Base-by-base conservation (phyloP, 92 coral and sea anemone species). In the Hydrozoanthus gracilis region DNA sequence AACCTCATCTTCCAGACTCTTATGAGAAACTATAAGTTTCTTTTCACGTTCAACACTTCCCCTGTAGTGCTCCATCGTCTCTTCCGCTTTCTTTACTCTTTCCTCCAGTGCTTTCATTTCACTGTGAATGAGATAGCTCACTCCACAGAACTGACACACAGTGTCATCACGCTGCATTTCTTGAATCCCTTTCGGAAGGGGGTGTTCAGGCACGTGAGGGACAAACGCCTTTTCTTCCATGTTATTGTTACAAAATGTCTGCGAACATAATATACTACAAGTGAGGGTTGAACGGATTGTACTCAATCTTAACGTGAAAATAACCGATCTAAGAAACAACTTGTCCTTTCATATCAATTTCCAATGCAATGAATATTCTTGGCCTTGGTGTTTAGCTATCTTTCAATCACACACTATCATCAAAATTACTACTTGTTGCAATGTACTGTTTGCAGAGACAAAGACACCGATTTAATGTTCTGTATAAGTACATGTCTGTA, bases 81-180 rank as follows among this genome's bases (percentile, higher is more conserved):
- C 88, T 71, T 96, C 99, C 7, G 98, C 98, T 70, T 96, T 95
- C 51, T 90, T 94, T 0, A 96, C 93, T 35, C 96, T 86, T 39
- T 95, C 94, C 89, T 95, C 93, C 71, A 96, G 84, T 18, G 97
- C 97, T 60, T 96, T 96, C 97, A 96, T 92, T 86, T 96, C 99
- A 90, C 89, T 96, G 82, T 96, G 99, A n/a, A 96, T 96, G 4
- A 96, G 89, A 75, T 96, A 96, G 77, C 99, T 96, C 58, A 96
- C 99, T 8, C 99, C 99, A 90, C 99, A 96, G 74, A 96, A 96
- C 88, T 96, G 96, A 51, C 99, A 96, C 6, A 96, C 99, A 1
- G 99, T 96, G 76, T 96, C 99, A 51, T 96, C 98, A 55, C 85
- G 88, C 51, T 91, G 73, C 99, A 96, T 95, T 4, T 85, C 83